A percentile compares a stretch with the other conserved stretches of the same genome.
Conservation (phyloP, 2,113 vertebrate species). For the Seriola dumerili region DNA sequence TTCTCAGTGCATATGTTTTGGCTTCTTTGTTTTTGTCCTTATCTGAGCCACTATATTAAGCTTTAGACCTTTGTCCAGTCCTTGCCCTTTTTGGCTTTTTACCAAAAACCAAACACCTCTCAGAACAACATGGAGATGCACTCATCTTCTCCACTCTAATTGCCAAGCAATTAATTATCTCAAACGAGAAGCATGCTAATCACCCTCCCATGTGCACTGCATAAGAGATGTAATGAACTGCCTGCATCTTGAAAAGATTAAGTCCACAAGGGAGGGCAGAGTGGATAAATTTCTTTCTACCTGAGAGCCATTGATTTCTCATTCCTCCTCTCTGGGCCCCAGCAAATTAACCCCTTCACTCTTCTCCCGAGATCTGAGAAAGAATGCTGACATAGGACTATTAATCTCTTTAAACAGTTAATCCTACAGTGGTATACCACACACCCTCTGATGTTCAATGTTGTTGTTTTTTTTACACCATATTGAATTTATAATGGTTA, state of each 20-base stretch:
- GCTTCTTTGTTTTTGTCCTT: conserved; percentile 18
- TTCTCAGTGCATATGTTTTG: not conserved
- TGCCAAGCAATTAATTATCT: conserved; percentile 63
- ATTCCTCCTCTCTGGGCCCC: conserved; percentile 21
- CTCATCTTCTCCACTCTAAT: conserved; percentile 44
- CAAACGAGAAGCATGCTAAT: conserved; percentile 49
- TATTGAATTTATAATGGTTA: not conserved
- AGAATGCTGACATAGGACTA: not conserved
- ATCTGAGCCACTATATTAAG: conserved; percentile 19
- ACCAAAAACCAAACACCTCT: conserved; percentile 18
- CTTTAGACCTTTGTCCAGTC: not conserved
- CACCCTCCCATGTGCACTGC: conserved; percentile 24
- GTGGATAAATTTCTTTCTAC: conserved; percentile 49
- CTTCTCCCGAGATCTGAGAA: conserved; percentile 6
- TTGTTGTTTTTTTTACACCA: not conserved
- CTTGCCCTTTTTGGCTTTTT: conserved; percentile 7
- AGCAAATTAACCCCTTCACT: conserved; percentile 49
- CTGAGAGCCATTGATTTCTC: conserved; percentile 56
- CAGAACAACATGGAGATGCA: conserved; percentile 18
- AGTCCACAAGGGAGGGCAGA: conserved; percentile 42
- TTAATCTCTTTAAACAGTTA: not conserved
- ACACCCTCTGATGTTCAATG: not conserved
- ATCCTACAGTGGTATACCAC: not conserved
- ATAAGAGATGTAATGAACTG: conserved; percentile 52
- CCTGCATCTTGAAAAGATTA: conserved; percentile 60